Evolutionary conservation across 2,888 invertebrate species (phyloP).

Genomic region (Euzophera pinguis): DNA sequence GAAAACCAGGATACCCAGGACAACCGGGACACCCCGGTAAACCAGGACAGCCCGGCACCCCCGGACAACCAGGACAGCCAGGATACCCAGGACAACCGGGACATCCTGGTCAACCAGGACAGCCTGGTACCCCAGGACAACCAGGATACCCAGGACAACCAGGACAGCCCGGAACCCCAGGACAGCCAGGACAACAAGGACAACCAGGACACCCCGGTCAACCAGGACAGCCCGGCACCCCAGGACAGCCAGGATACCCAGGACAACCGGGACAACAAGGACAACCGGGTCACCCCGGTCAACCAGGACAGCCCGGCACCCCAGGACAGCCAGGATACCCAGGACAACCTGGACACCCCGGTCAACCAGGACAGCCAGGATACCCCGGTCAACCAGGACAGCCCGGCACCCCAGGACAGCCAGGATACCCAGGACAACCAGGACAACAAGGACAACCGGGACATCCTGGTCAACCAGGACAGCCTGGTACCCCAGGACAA

Average conservation of each 20-base stretch:
- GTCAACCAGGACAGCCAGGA: slow-evolving; percentile 23
- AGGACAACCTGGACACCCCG: too few relatives aligned
- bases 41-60: slow-evolving; percentile 12
- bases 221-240: slow-evolving; percentile 25
- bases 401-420: too few relatives aligned
- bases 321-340: slow-evolving; percentile 23
- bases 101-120: too few relatives aligned
- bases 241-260: too few relatives aligned
- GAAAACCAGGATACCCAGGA: too few relatives aligned
- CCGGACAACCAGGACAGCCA: slow-evolving; percentile 23
- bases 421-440: too few relatives aligned
- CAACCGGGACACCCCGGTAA: too few relatives aligned
- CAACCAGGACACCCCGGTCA: slow-evolving; percentile 34
- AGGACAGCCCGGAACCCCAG: too few relatives aligned
- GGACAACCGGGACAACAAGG: too few relatives aligned
- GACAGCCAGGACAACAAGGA: slow-evolving; percentile 16
- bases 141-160: slow-evolving; percentile 36
- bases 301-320: slow-evolving; percentile 20
- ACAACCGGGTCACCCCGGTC: slow-evolving; percentile 13
- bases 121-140: too few relatives aligned
- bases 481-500: slow-evolving; percentile 27
- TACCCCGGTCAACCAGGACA: slow-evolving; percentile 24
- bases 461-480: slow-evolving; percentile 21
- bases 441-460: too few relatives aligned
- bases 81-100: slow-evolving; percentile 28